Percentiles rank a stretch among this genome's conserved stretches.
These are phyloP conservation scores for Heliconius hermathena DNA, from an alignment of 1,140 invertebrate species.

Conservation along the genomic window DNA sequence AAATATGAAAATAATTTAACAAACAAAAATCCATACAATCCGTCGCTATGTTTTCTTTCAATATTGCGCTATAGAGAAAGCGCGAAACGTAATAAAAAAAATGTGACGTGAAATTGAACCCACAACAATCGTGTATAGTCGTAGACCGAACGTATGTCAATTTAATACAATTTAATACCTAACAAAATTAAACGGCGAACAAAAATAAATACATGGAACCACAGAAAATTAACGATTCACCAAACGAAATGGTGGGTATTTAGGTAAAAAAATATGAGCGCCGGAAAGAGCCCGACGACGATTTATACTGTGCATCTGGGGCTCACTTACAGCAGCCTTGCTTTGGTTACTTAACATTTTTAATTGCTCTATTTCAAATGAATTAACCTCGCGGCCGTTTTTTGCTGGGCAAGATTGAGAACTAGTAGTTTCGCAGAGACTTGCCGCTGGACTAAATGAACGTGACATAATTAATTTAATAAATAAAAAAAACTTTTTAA, in stretches of 20 bases:
- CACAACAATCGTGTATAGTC: not conserved
- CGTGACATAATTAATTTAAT: not conserved
- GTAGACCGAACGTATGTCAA: too few relatives aligned
- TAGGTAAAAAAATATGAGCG: constrained; percentile 37
- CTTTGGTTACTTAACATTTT: constrained; percentile 31
- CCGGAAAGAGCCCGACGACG: constrained; percentile 44
- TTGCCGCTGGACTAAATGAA: not conserved
- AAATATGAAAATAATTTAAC: too few relatives aligned
- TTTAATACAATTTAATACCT: not conserved
- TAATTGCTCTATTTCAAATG: constrained; percentile 32
- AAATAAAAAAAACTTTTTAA: not conserved
- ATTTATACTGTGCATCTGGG: constrained; percentile 36
- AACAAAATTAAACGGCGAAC: not conserved
- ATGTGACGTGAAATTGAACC: not conserved
- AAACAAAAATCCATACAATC: too few relatives aligned
- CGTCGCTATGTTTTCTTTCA: too few relatives aligned
- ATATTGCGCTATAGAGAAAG: not conserved
- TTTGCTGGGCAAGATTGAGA: not conserved
- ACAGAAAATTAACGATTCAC: constrained; percentile 34
- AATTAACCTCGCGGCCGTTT: constrained; percentile 9
- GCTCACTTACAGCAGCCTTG: constrained; percentile 18
- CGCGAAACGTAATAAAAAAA: not conserved
- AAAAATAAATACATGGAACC: constrained; percentile 24
- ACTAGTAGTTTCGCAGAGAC: not conserved
- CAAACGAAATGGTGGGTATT: constrained; percentile 36